Evolutionary conservation across 23 tunicate genomes (phyloP), one percentile per base, ranked within the genome.

Genomic region (Diplosoma virens): DNA sequence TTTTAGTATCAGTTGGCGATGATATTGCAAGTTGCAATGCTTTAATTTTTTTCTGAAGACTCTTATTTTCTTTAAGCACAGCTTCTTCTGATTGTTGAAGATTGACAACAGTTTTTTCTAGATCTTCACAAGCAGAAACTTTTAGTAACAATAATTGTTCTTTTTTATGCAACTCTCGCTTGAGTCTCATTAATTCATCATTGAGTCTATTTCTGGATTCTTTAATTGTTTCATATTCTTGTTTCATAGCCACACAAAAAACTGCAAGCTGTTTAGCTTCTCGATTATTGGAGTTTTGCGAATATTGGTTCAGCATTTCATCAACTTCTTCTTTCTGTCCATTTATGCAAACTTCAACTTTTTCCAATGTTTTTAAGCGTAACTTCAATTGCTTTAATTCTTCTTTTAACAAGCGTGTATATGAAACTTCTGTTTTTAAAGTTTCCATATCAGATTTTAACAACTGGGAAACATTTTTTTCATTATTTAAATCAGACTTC

Each of bases 201-300:
- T 55, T 75, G 0, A 72, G 47, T 28, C 75, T 79, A 66, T 37
- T 67, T 30, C 84, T 70, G 5, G 86, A 74, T 21, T 58, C 37
- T 54, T 90, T 90, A 1, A 90, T 25, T 0, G 59, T 67, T 58
- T 90, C 97, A 66, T 58, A 90, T 69, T 90, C 97, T 66, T 90
- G 97, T 72, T 90, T 90, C 77, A 90, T 41, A n/a, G 97, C 79
- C 17, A 79, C 78, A 41, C 97, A 90, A 41, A 83, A 79, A 17
- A 81, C 55, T 1, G 97, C 89, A 0, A 90, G 37, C 30, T 75
- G 81, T 30, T 65, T 66, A 26, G 64, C 33, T 21, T 69, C 79
- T 17, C 34, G 25, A 5, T 76, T 47, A 14, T 23, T 30, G 22
- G 81, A 50, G 5, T 26, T 58, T n/a, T 25, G 24, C 3, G 81